A percentile compares a stretch with the other conserved stretches of the same genome.
Evolutionary conservation across 2,797 vertebrate genomes (phyloP).

Genomic region (Morus bassanus): DNA sequence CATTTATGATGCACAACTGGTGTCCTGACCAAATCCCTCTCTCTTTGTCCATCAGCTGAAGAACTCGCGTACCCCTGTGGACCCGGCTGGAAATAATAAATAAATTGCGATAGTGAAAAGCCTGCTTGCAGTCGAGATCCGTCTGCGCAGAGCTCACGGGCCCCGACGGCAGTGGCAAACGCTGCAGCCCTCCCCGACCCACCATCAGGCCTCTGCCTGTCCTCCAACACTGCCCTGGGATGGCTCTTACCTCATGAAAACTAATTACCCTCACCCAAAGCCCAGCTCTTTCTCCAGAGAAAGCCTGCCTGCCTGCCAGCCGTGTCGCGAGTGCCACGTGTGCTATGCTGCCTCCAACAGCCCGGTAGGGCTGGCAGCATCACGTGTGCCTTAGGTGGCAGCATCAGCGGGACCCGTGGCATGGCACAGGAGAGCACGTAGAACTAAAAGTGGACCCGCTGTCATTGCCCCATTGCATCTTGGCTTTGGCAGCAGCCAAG

Average conservation of each 20-base stretch:
- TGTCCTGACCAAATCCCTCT: neutral
- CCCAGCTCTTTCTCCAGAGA: neutral
- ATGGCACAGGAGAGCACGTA: accelerated
- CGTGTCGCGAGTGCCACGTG: too few relatives aligned
- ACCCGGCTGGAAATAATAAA: neutral
- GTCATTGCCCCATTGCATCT: neutral
- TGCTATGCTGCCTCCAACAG: neutral
- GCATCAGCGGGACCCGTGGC: neutral
- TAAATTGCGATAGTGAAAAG: neutral
- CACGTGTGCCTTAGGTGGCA: neutral
- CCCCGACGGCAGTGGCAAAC: accelerated
- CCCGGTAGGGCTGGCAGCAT: neutral
- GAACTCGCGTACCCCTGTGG: neutral
- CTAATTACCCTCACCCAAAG: neutral
- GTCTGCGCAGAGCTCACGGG: accelerated
- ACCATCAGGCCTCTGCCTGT: neutral
- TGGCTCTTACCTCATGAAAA: neutral
- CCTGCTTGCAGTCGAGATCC: neutral
- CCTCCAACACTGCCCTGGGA: too few relatives aligned
- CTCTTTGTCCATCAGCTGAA: neutral
- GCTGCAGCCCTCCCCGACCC: neutral
- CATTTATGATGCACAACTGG: neutral
- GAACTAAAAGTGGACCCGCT: accelerated
- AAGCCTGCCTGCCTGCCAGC: neutral
- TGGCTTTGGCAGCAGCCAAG: neutral